Base-by-base conservation (phyloP, 1,140 invertebrate genomes). In the Heliconius nattereri region DNA sequence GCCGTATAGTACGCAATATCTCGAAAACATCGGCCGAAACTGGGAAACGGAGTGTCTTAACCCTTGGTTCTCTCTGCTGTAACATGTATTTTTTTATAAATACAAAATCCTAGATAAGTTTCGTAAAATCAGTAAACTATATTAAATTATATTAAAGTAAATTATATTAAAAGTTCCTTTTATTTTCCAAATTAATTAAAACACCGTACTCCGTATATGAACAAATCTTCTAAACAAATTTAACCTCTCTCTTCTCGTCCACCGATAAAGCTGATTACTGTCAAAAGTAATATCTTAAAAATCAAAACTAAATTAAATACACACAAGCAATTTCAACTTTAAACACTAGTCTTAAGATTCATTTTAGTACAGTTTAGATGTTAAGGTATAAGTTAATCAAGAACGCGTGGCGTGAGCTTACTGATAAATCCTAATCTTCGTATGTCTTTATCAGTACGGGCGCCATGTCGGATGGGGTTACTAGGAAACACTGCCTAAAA, bases 241-340 rank as follows among this genome's bases (percentile, higher is more conserved):
- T 29, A 23, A 66, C 23, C 57, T n/a, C n/a, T 57, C 54, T 66
- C 57, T 66, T 66, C n/a, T 66, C 11, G 23, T 16, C n/a, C 3
- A n/a, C 11, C 73, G 73, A 74, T 45, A 52, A 74, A 74, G 9
- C 40, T 52, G 37, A 74, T 45, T 26, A 26, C 73, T 74, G 73
- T 49, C 40, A 74, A 74, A 74, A 74, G 57, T 49, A 19, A 54
- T 74, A 49, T 52, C 49, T 74, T 11, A 19, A 26, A 74, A 74
- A 52, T 72, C 16, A 8, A 52, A 74, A 74, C 26, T 49, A 9
- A 16, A n/a, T 35, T 0, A 73, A 40, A 26, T 29, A 19, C 11
- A 75, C 20, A 45, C 52, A 40, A 66, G n/a, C 7, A 35, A 75
- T 37, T 75, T 37, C 26, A 75, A 66, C 35, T 32, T 66, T 75